Evolutionary conservation across 64 coral and sea anemone genomes (phyloP).

Genomic region (Trachythela sp.): DNA sequence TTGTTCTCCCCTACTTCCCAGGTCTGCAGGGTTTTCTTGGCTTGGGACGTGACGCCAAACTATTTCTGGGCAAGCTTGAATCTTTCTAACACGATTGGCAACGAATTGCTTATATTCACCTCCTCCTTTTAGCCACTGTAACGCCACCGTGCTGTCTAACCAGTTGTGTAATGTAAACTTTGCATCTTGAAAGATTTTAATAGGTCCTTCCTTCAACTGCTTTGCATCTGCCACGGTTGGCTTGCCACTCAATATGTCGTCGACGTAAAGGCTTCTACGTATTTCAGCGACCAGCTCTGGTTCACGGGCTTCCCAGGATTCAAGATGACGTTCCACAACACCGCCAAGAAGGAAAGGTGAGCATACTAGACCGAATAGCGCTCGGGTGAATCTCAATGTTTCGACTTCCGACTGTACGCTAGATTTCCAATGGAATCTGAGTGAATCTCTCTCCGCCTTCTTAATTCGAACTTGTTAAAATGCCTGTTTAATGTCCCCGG

Average conservation of each 20-base stretch:
- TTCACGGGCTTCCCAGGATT: not conserved
- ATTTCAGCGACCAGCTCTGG: not conserved
- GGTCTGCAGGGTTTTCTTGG: constrained; percentile 19
- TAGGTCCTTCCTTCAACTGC: constrained; percentile 28
- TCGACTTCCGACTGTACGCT: constrained; percentile 18
- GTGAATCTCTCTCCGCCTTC: too few species aligned
- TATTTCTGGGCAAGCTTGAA: not conserved
- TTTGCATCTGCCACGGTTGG: not conserved
- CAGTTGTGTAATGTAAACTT: constrained; percentile 32
- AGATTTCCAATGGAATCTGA: too few species aligned
- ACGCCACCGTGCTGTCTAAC: not conserved
- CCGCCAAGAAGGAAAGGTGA: not conserved
- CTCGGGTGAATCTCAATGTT: not conserved
- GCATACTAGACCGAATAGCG: not conserved
- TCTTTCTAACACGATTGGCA: constrained; percentile 6
- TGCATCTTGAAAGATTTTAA: too few species aligned
- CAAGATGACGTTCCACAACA: not conserved
- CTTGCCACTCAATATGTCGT: not conserved
- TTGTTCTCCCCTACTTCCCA: not conserved
- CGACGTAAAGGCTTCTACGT: not conserved
- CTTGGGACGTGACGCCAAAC: not conserved
- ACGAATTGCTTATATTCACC: constrained; percentile 16
- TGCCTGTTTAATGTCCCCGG: constrained; percentile 17
- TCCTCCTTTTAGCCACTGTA: not conserved
- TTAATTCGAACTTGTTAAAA: constrained; percentile 18